Base-by-base conservation (phyloP, 2,113 vertebrate genomes). In the Arizona elegans region DNA sequence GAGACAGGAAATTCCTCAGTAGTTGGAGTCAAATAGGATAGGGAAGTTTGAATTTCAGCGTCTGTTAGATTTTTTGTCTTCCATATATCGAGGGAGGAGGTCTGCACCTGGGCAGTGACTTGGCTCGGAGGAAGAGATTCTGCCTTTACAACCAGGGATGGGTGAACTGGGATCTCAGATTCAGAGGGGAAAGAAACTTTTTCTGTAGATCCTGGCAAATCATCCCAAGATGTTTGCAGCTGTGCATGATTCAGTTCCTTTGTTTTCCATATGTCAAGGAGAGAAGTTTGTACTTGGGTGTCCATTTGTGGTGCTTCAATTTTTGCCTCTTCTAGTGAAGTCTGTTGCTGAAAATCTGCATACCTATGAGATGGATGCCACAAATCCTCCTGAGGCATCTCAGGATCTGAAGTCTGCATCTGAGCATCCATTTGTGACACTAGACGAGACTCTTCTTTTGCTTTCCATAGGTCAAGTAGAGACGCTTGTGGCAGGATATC, bases 221-320 rank as follows among this genome's bases (percentile, higher is more conserved):
- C 89, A 33, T 43, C 21, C 92, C 81, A 90, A 90, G 92, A 54
- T 53, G 88, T 90, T 65, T 93, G 92, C 13, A 55, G 12, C 56
- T 93, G 75, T 3, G 56, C 89, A 90, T 90, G 1, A 90, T 24
- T n/a, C n/a, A 88, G 62, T 88, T 93, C 75, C 62, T 93, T 93
- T 65, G 89, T 58, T 86, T 90, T 93, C 92, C 92, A 93, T 54
- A 87, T 90, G 23, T 93, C 92, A n/a, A 87, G 24, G 23, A 93
- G 81, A 15, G 92, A 93, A 9, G 81, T 90, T 87, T 86, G 92
- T 26, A 13, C 17, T 50, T 54, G 56, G 10, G 8, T 70, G 8
- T 93, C 56, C 50, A 13, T 21, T 33, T 43, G 88, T 23, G 81
- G 54, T 65, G 81, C 29, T 91, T 54, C 24, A 38, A 9, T n/a